Evolutionary conservation across 1,140 invertebrate genomes (phyloP).

Genomic region (Eulimnadia texana): DNA sequence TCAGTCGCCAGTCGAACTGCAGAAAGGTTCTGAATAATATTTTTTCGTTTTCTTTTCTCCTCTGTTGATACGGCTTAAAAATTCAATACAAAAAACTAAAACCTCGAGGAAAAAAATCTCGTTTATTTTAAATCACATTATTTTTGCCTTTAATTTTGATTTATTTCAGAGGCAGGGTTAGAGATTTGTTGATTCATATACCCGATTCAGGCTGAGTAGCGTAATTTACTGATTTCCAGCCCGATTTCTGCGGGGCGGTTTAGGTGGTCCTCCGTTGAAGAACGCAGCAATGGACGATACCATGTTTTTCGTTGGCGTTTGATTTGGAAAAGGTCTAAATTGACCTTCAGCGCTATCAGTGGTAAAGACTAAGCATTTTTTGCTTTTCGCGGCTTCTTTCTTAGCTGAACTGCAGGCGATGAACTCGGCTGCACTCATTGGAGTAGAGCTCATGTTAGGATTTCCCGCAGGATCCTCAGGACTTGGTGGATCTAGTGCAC

Average conservation of each 20-base stretch:
- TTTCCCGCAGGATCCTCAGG: neutral
- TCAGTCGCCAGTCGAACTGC: constrained; percentile 64
- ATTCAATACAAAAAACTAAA: neutral
- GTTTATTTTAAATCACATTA: no score
- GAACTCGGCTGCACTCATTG: neutral
- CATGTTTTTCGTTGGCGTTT: neutral
- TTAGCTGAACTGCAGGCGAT: constrained; percentile 6
- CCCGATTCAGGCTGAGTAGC: no score
- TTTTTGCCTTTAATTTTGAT: no score
- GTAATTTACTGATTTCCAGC: no score
- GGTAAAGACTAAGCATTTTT: neutral
- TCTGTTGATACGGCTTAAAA: neutral
- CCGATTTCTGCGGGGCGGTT: neutral
- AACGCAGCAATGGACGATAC: neutral
- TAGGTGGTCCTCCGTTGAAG: neutral
- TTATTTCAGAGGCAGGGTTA: no score
- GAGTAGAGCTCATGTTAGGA: neutral
- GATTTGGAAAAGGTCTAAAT: neutral
- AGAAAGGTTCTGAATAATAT: constrained; percentile 54
- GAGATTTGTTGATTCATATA: no score
- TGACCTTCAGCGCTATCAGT: neutral
- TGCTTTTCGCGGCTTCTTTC: neutral
- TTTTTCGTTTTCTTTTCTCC: no score
- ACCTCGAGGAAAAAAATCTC: no score
- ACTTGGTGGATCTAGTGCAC: no score